Conservation (phyloP, 1,140 invertebrate genomes). For the Heliconius melpomene region DNA sequence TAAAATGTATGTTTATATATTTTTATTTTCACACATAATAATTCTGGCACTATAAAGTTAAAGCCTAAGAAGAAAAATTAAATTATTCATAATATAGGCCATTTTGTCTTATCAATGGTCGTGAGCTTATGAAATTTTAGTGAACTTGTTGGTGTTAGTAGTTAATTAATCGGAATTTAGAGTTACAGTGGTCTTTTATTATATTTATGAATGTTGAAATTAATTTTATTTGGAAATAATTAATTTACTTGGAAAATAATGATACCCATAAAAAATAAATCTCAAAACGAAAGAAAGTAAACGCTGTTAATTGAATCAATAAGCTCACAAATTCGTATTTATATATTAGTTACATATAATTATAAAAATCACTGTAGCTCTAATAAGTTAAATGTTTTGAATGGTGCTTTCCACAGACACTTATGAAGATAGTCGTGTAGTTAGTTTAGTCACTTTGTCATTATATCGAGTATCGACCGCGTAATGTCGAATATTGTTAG, state of each 20-base stretch:
- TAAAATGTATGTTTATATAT: neutral
- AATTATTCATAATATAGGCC: neutral
- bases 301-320: no score
- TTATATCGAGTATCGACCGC: neutral
- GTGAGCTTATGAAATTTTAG: constrained; percentile 11
- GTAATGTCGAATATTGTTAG: constrained; percentile 12
- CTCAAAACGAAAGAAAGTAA: no score
- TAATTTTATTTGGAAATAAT: no score
- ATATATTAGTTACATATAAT: no score
- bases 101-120: neutral
- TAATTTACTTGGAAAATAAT: no score
- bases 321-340: no score
- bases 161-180: neutral
- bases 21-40: neutral
- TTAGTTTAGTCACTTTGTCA: neutral
- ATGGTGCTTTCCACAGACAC: constrained; percentile 32
- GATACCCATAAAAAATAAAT: no score
- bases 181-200: neutral
- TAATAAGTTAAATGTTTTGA: constrained; percentile 25
- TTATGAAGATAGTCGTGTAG: constrained; percentile 30
- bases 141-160: neutral
- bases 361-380: neutral
- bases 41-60: neutral
- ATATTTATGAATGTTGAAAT: neutral
- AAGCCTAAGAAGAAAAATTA: neutral